Percentiles rank a stretch among this genome's conserved stretches.
These are phyloP conservation scores for Phalanger gymnotis DNA, from an alignment of 2,797 vertebrate species.

Conservation along the genomic window DNA sequence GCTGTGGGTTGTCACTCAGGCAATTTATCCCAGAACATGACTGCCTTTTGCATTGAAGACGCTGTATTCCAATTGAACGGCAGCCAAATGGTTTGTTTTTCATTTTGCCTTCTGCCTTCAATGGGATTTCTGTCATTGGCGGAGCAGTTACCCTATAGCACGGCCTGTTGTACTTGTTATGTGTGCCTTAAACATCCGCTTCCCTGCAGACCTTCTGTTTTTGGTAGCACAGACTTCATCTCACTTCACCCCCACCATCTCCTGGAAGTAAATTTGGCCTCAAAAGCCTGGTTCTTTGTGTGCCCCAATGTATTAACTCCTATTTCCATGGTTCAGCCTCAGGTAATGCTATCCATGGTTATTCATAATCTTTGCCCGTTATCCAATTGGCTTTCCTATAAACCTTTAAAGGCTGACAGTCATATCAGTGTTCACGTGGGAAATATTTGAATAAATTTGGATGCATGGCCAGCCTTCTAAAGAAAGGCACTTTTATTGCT, in stretches of 20 bases:
- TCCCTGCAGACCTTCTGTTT: background rate
- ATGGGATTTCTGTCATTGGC: background rate
- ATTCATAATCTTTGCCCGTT: slow-evolving; percentile 46
- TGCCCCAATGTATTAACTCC: slow-evolving; percentile 66
- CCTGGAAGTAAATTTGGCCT: slow-evolving; percentile 48
- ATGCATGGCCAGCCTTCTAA: slow-evolving; percentile 32
- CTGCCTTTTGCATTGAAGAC: slow-evolving; percentile 1
- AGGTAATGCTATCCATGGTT: slow-evolving; percentile 42
- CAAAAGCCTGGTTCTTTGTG: slow-evolving; percentile 61
- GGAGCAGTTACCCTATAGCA: background rate
- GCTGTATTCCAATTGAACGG: background rate
- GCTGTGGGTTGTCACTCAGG: slow-evolving; percentile 30
- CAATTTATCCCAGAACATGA: slow-evolving; percentile 1
- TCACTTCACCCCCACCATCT: background rate
- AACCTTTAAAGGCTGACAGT: background rate
- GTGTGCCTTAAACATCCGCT: background rate
- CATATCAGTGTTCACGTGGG: background rate
- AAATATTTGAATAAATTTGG: slow-evolving; percentile 48
- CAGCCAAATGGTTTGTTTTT: background rate
- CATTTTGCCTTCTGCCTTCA: background rate
- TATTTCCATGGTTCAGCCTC: slow-evolving; percentile 65
- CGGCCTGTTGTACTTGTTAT: background rate
- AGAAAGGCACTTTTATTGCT: slow-evolving; percentile 42
- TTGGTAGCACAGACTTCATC: background rate
- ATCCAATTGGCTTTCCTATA: slow-evolving; percentile 48